Conservation (phyloP, 2,888 invertebrate species). For the Drosophila siamana region DNA sequence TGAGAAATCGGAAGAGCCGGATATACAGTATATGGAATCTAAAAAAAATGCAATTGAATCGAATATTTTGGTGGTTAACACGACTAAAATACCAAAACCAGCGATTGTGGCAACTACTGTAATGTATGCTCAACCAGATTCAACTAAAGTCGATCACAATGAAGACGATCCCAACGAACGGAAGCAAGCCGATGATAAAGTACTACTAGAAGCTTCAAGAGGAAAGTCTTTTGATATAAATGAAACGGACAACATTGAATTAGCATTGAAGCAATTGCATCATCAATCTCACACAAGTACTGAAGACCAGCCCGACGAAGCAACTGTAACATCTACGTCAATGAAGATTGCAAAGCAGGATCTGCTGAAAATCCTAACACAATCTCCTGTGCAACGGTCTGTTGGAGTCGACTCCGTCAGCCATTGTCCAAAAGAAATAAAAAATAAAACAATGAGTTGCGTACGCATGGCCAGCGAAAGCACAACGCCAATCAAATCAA, state of each 20-base stretch:
- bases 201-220: constrained; percentile 12
- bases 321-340: constrained; percentile 63
- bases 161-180: constrained; percentile 43
- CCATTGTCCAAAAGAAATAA: constrained; percentile 13
- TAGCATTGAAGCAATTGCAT: constrained; percentile 51
- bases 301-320: constrained; percentile 53
- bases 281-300: constrained; percentile 25
- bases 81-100: constrained; percentile 11
- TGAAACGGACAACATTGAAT: constrained; percentile 54
- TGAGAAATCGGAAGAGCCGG: background rate
- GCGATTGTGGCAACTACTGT: constrained; percentile 15
- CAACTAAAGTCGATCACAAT: constrained; percentile 59
- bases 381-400: constrained; percentile 38
- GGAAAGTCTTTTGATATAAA: background rate
- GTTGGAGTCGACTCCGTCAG: background rate
- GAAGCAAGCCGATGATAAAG: constrained; percentile 30
- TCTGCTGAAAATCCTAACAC: constrained; percentile 43
- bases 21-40: background rate
- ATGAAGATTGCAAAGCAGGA: constrained; percentile 45
- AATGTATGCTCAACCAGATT: constrained; percentile 65
- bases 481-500: background rate
- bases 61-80: background rate
- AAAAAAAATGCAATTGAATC: constrained; percentile 2
- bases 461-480: constrained; percentile 7
- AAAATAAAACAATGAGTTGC: constrained; percentile 7